Conservation (phyloP, 2,113 vertebrate species). For the Bubo scandiacus region DNA sequence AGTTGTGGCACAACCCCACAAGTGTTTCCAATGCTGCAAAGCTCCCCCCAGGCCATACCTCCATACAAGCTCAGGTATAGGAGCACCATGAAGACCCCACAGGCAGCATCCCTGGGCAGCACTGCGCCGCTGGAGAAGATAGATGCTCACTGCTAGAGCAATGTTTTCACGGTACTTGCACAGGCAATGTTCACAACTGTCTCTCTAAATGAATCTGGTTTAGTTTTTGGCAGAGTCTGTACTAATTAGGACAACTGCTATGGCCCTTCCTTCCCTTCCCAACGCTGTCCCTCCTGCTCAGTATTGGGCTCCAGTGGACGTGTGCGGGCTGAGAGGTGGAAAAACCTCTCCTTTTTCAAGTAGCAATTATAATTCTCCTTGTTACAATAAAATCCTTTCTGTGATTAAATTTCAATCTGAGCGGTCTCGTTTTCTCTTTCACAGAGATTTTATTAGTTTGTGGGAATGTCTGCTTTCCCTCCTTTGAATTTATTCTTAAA, state of each 20-base stretch:
- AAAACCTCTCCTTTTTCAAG: neutral
- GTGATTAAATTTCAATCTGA: constrained; percentile 58
- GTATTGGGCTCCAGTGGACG: accelerated
- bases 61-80: accelerated
- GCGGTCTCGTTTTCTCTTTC: constrained; percentile 59
- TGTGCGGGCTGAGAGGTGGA: neutral
- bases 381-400: constrained; percentile 44
- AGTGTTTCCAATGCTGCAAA: accelerated
- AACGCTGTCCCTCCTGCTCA: neutral
- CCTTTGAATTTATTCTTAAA: constrained; percentile 49
- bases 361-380: constrained; percentile 32
- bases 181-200: neutral
- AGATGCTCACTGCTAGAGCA: neutral
- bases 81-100: neutral
- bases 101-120: accelerated
- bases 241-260: neutral
- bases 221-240: neutral
- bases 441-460: constrained; percentile 50
- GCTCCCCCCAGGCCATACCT: neutral
- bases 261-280: neutral
- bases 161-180: neutral
- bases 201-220: neutral
- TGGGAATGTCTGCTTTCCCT: constrained; percentile 5
- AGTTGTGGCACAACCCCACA: neutral
- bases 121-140: accelerated